Evolutionary conservation across 2,888 invertebrate species (phyloP).

Genomic region (Brachyopa scutellaris): DNA sequence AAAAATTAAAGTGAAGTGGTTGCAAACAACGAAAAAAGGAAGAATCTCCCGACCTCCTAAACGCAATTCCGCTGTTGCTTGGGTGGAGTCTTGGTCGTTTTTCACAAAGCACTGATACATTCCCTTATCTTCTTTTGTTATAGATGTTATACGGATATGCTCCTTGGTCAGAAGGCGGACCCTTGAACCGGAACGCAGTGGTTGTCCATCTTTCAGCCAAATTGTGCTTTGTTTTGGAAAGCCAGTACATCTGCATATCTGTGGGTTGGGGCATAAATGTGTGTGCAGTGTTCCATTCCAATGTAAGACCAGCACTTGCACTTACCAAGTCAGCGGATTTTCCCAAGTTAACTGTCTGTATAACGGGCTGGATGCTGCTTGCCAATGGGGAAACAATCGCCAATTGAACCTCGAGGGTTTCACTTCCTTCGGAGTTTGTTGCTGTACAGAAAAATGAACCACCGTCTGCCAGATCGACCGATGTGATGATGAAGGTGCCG

Average conservation of each 20-base stretch:
- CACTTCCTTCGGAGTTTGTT: conserved; percentile 83
- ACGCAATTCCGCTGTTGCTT: conserved; percentile 89
- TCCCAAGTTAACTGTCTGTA: conserved; percentile 90
- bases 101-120: conserved; percentile 95
- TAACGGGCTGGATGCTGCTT: conserved; percentile 89
- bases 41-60: conserved; percentile 85
- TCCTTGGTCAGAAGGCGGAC: conserved; percentile 83
- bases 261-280: conserved; percentile 37
- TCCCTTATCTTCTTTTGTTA: conserved; percentile 91
- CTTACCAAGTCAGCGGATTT: conserved; percentile 89
- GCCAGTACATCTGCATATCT: conserved; percentile 91
- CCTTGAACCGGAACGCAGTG: conserved; percentile 84
- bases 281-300: conserved; percentile 20
- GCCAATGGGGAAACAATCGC: conserved; percentile 87
- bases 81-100: conserved; percentile 91
- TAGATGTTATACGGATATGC: conserved; percentile 84
- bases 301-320: no score
- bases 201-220: conserved; percentile 90
- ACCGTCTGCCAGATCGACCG: conserved; percentile 82
- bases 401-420: conserved; percentile 83
- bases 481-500: conserved; percentile 83
- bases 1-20: conserved; percentile 35
- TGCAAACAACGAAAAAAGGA: conserved; percentile 2
- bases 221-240: conserved; percentile 89
- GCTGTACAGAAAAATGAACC: conserved; percentile 84